phyloP scores from a whole-genome alignment of 2,888 invertebrate species.

The Philereme transversata region DNA sequence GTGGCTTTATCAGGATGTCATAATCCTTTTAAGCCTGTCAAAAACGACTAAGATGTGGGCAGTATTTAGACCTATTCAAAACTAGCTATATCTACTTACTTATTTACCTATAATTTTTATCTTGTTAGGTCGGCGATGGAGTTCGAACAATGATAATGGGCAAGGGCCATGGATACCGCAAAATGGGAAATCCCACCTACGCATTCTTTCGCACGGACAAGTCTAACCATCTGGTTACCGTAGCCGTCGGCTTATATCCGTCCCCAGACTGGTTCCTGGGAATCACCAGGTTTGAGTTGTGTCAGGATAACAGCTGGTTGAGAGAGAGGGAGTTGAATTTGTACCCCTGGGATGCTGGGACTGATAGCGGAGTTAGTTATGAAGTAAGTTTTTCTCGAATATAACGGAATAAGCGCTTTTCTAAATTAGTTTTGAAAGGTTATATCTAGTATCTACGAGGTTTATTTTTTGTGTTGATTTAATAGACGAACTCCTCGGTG shows the following conservation, averaged over 20 bases:
- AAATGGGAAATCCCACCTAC: conserved; percentile 67
- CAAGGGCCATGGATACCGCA: conserved; percentile 71
- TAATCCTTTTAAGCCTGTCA: no score
- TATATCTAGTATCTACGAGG: no score
- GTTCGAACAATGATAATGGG: conserved; percentile 73
- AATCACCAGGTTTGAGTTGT: conserved; percentile 94
- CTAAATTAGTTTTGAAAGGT: background rate
- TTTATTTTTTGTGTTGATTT: no score
- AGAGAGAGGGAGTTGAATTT: conserved; percentile 92
- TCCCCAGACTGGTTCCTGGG: conserved; percentile 99
- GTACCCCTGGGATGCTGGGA: conserved; percentile 98
- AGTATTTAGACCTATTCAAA: no score
- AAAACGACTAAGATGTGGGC: no score
- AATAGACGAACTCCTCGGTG: no score
- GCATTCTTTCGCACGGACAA: conserved; percentile 69
- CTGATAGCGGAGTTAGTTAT: conserved; percentile 96
- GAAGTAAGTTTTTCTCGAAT: conserved; percentile 76
- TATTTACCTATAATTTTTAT: background rate
- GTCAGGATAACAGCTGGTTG: conserved; percentile 94
- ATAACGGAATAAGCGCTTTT: background rate
- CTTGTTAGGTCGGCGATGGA: conserved; percentile 65
- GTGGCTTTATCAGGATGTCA: no score
- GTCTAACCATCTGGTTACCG: conserved; percentile 64
- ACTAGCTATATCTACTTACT: no score
- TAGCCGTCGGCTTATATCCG: conserved; percentile 62